These are phyloP conservation scores for Drosophila monieri DNA, from an alignment of 2,888 invertebrate genomes.

Conservation along the genomic window DNA sequence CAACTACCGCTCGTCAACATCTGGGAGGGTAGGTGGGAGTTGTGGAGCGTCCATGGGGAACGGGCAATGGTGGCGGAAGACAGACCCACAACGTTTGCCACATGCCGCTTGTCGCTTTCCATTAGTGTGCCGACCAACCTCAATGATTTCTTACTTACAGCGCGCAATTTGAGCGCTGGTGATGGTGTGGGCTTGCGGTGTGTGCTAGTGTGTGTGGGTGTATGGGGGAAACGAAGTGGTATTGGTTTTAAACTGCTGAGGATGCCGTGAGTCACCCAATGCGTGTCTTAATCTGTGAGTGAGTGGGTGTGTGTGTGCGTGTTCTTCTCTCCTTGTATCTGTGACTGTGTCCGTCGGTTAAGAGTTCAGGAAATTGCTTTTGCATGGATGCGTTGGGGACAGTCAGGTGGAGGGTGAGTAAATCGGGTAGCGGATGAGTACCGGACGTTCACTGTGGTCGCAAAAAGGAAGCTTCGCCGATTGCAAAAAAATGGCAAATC, in stretches of 20 bases:
- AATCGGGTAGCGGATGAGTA: conserved; percentile 8
- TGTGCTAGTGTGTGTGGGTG: conserved; percentile 35
- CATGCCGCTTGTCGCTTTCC: conserved; percentile 78
- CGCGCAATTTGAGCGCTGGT: conserved; percentile 61
- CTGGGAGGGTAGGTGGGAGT: conserved; percentile 48
- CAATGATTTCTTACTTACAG: conserved; percentile 78
- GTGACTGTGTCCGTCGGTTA: conserved; percentile 47
- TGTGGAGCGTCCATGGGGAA: not conserved
- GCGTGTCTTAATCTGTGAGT: conserved; percentile 47
- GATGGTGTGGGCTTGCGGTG: conserved; percentile 23
- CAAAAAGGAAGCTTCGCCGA: conserved; percentile 68
- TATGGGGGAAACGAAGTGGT: conserved; percentile 66
- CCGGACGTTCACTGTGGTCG: conserved; percentile 41
- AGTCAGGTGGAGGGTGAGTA: not conserved
- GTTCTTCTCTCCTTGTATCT: conserved; percentile 7
- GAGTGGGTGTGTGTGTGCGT: conserved; percentile 10
- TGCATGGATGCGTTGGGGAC: conserved; percentile 70
- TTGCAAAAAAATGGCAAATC: conserved; percentile 55
- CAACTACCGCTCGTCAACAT: conserved; percentile 71
- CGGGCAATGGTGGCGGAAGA: not conserved
- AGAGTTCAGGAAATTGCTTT: conserved; percentile 80
- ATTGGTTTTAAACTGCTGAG: conserved; percentile 65
- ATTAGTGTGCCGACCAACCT: conserved; percentile 77
- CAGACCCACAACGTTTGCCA: conserved; percentile 59
- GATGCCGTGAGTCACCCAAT: conserved; percentile 52